Evolutionary conservation across 2,888 invertebrate genomes (phyloP).

Genomic region (Acanthopleura granulata): DNA sequence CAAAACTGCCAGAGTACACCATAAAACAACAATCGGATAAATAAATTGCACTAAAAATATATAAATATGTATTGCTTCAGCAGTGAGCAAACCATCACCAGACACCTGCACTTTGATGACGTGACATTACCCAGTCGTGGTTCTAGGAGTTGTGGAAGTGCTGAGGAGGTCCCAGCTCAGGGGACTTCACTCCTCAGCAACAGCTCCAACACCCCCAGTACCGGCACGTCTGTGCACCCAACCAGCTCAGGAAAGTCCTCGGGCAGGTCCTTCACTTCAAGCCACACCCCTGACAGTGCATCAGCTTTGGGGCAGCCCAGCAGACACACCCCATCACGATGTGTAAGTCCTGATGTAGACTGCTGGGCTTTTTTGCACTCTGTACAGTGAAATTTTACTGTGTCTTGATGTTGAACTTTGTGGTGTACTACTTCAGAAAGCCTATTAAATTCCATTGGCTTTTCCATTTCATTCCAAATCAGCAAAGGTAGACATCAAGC

Average conservation of each 20-base stretch:
- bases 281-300: neutral
- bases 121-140: conserved; percentile 22
- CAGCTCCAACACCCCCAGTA: neutral
- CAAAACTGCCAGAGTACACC: no score
- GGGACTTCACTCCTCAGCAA: neutral
- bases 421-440: no score
- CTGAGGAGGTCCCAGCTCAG: neutral
- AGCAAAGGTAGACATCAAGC: no score
- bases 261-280: neutral
- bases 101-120: conserved; percentile 37
- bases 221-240: neutral
- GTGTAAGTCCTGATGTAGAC: neutral
- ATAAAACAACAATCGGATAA: neutral
- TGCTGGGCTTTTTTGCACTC: no score
- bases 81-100: neutral
- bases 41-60: neutral
- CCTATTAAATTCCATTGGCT: no score
- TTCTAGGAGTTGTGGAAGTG: neutral
- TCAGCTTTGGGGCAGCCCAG: neutral
- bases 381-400: no score
- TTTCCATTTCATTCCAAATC: no score
- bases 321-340: neutral
- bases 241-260: neutral
- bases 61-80: neutral
- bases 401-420: no score